A percentile compares a stretch with the other conserved stretches of the same genome.
These are phyloP conservation scores for Propithecus deckenii DNA, from an alignment of 2,797 vertebrate species.

Conservation along the genomic window DNA sequence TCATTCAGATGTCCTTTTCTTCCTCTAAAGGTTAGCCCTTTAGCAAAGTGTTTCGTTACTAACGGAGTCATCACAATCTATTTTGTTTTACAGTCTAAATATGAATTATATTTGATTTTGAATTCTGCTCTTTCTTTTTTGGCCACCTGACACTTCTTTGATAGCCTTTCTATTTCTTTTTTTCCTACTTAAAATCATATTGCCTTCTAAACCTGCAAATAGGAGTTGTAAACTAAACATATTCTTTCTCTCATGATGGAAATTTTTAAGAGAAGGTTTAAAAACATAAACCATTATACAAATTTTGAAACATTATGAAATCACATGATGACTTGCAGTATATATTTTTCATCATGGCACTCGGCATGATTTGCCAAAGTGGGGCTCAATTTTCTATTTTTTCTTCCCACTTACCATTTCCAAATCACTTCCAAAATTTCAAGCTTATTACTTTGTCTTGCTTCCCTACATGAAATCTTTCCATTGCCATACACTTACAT, in stretches of 20 bases:
- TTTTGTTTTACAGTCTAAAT: not conserved
- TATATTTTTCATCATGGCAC: not conserved
- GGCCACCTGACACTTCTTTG: not conserved
- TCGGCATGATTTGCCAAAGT: not conserved
- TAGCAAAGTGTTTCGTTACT: not conserved
- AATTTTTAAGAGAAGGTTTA: not conserved
- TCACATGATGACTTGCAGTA: not conserved
- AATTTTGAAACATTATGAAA: not conserved
- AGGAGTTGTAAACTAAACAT: not conserved
- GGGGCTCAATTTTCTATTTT: not conserved
- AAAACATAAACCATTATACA: not conserved
- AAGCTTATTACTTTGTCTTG: not conserved
- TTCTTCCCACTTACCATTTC: conserved; percentile 20
- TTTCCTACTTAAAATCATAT: not conserved
- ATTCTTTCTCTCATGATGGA: not conserved
- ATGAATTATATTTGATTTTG: not conserved
- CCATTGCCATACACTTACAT: not conserved
- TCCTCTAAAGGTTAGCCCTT: not conserved
- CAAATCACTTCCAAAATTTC: conserved; percentile 33
- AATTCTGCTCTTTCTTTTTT: not conserved
- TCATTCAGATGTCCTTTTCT: not conserved
- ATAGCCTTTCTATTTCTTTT: not conserved
- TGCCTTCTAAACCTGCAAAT: not conserved
- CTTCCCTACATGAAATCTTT: conserved; percentile 4
- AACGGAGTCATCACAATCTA: not conserved